Evolutionary conservation across 1,140 invertebrate genomes (phyloP).

Genomic region (Tetramorium parvispinum): DNA sequence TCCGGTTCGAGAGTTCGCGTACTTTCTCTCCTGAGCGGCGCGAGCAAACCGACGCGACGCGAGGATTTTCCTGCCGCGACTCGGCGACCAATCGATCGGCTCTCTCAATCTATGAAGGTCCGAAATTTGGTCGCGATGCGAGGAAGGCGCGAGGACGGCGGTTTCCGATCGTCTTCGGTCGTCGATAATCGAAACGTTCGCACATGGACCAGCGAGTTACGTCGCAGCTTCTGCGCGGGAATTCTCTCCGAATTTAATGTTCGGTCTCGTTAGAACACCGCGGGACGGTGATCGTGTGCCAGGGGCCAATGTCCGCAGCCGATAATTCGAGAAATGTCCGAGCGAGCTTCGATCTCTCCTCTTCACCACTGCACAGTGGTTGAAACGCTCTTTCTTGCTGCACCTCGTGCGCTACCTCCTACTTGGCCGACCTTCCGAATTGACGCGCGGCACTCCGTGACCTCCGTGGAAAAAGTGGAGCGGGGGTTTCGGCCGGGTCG

Average conservation of each 20-base stretch:
- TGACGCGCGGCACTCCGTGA: conserved; percentile 40
- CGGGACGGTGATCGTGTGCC: conserved; percentile 6
- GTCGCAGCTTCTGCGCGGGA: background rate
- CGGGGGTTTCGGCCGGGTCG: conserved; percentile 56
- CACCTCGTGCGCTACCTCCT: conserved; percentile 23
- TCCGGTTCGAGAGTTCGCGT: conserved; percentile 63
- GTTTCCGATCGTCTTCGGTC: background rate
- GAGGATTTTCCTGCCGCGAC: conserved; percentile 25
- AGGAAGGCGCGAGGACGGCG: background rate
- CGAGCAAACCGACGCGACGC: conserved; percentile 10
- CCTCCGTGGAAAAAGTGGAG: conserved; percentile 55
- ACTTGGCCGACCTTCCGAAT: conserved; percentile 43
- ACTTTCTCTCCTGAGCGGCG: conserved; percentile 66
- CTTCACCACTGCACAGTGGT: background rate
- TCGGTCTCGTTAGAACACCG: conserved; percentile 14
- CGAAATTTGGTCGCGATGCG: background rate
- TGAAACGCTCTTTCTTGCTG: background rate
- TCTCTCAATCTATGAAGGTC: background rate
- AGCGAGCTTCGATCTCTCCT: conserved; percentile 33
- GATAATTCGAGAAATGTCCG: conserved; percentile 60
- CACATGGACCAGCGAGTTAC: background rate
- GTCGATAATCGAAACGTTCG: background rate
- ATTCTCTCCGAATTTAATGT: conserved; percentile 32
- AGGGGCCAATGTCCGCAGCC: conserved; percentile 47
- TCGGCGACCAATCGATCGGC: conserved; percentile 6